Evolutionary conservation across 2,113 vertebrate genomes (phyloP), one percentile per base, ranked within the genome.

Genomic region (Misgurnus mizolepis): DNA sequence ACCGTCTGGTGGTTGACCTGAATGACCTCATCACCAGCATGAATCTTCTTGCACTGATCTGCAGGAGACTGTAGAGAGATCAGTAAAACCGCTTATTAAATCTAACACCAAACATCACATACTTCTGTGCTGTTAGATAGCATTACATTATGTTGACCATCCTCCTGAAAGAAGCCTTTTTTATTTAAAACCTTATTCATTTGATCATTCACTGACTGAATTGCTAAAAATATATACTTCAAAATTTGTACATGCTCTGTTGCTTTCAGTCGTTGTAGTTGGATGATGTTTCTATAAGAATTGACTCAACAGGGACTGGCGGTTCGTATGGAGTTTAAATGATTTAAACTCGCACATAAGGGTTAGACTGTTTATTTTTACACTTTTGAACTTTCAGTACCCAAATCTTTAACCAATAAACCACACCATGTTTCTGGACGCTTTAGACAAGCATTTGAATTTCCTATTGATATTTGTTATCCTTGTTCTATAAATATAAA

Each of bases 1-100:
- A 87, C 86, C 56, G 86, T 87, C 67, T 87, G 86, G 68, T 87
- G 82, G 76, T 87, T 87, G 76, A 87, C 86, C 81, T 87, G 86
- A 76, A 87, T 85, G 65, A 87, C 85, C 68, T 87, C 86, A 67
- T 87, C 86, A 7, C 86, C 86, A 8, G 86, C 84, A 69, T 87
- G 86, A 67, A 87, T 87, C 83, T 87, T 87, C 81, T 87, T 87
- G 76, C 86, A 87, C 64, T 83, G 84, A 61, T 87, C 86, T 39
- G 86, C 86, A 12, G 86, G 86, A 82, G 86, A 87, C 86, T 87
- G 60, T 1, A 71, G 7, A 73, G 53, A 74, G 39, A 82, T 10
- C 69, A 15, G 58, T 7, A 66, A 66, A 40, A 77, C 17, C 47
- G 40, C 14, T 53, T 8, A 66, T 77, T 77, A 18, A 18, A 53